Evolutionary conservation across 35 echinoderm and acorn worm species (phyloP).

Genomic region (Patiria miniata): DNA sequence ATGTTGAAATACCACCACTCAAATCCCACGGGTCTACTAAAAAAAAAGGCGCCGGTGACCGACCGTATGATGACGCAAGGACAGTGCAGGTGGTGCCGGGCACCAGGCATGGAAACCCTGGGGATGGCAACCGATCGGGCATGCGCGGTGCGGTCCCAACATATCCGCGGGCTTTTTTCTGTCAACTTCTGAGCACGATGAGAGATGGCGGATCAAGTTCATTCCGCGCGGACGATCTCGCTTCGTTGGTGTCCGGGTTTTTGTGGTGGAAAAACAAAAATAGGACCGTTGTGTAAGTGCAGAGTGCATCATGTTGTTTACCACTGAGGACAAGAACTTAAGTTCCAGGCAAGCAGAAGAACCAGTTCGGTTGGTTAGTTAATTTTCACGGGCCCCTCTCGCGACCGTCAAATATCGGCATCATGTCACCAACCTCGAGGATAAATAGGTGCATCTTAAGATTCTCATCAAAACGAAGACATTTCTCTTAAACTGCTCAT

Average conservation of each 20-base stretch:
- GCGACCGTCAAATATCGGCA: too few species aligned
- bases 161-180: slow-evolving; percentile 30
- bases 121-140: not conserved
- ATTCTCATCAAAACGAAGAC: too few species aligned
- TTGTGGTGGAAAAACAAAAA: not conserved
- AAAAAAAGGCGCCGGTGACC: not conserved
- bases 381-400: too few species aligned
- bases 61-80: not conserved
- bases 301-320: too few species aligned
- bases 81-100: not conserved
- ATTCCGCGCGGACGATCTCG: slow-evolving; percentile 11
- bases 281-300: too few species aligned
- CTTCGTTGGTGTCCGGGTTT: slow-evolving; percentile 1
- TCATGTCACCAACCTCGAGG: too few species aligned
- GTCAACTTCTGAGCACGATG: slow-evolving; percentile 19
- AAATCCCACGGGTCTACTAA: slow-evolving; percentile 5
- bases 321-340: too few species aligned
- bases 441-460: too few species aligned
- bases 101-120: not conserved
- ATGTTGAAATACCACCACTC: slow-evolving; percentile 33
- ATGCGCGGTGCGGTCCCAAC: not conserved
- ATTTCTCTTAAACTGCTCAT: too few species aligned
- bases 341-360: too few species aligned
- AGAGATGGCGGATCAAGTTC: slow-evolving; percentile 24
- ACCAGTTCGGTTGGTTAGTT: too few species aligned